Evolutionary conservation across 2,888 invertebrate genomes (phyloP).

Genomic region (Notodonta ziczac): DNA sequence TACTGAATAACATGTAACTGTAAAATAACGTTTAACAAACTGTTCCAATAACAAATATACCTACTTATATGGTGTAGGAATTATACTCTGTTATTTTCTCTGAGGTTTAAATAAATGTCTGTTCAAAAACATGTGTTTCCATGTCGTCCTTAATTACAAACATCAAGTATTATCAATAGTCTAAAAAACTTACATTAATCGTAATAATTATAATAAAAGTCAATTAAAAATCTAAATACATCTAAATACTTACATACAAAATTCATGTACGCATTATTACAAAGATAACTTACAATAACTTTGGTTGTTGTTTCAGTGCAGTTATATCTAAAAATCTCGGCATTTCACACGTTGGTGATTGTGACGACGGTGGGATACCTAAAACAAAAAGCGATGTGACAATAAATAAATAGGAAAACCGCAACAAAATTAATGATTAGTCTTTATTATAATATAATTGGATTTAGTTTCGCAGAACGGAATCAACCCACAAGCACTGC

Average conservation of each 20-base stretch:
- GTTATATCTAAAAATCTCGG: constrained; percentile 88
- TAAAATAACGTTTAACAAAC: constrained; percentile 39
- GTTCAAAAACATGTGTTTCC: constrained; percentile 54
- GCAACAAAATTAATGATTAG: too few species aligned
- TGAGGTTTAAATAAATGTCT: constrained; percentile 83
- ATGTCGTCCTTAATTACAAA: constrained; percentile 13
- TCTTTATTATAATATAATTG: too few species aligned
- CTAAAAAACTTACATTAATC: constrained; percentile 18
- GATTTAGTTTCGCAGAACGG: too few species aligned
- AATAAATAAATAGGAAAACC: too few species aligned
- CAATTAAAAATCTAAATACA: constrained; percentile 3
- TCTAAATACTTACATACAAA: constrained; percentile 6
- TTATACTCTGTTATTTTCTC: constrained; percentile 76
- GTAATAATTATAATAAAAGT: constrained; percentile 15
- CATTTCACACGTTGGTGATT: constrained; percentile 55
- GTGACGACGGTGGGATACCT: constrained; percentile 49
- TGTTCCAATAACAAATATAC: constrained; percentile 55
- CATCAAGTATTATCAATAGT: constrained; percentile 11
- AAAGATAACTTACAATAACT: constrained; percentile 73
- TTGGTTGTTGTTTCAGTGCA: constrained; percentile 88
- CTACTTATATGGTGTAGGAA: constrained; percentile 51
- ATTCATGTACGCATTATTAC: background rate
- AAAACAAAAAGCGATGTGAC: constrained; percentile 29
- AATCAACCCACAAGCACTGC: too few species aligned
- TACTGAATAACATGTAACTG: constrained; percentile 36